Evolutionary conservation across 2,113 vertebrate genomes (phyloP).

Genomic region (Bothrops jararaca): DNA sequence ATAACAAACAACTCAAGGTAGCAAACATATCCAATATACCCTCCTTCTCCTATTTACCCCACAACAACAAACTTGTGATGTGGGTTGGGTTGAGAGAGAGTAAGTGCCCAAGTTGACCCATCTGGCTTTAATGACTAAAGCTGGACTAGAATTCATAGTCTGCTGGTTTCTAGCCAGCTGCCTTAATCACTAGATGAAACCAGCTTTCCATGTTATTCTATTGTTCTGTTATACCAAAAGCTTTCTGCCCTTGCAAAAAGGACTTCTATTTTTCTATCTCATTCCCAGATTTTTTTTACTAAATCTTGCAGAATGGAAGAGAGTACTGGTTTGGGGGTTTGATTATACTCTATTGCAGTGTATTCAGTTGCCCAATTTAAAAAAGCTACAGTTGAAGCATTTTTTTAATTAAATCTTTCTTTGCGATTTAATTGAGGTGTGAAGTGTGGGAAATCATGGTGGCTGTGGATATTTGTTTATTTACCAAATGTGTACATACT

Average conservation of each 20-base stretch:
- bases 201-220: not conserved
- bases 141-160: not conserved
- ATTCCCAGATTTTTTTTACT: not conserved
- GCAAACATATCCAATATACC: not conserved
- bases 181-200: not conserved
- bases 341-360: not conserved
- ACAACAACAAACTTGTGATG: not conserved
- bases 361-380: not conserved
- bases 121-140: not conserved
- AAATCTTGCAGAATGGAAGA: not conserved
- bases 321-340: not conserved
- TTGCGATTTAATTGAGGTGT: not conserved
- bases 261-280: not conserved
- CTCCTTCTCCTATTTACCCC: not conserved
- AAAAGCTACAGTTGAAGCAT: not conserved
- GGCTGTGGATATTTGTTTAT: not conserved
- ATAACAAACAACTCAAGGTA: not conserved
- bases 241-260: not conserved
- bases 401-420: not conserved
- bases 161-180: not conserved
- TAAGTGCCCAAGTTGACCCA: not conserved
- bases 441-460: not conserved
- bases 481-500: not conserved
- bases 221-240: not conserved
- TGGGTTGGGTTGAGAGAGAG: not conserved